These are phyloP conservation scores for Ptilorrhoa leucosticta DNA, from an alignment of 2,113 vertebrate species.

Conservation along the genomic window DNA sequence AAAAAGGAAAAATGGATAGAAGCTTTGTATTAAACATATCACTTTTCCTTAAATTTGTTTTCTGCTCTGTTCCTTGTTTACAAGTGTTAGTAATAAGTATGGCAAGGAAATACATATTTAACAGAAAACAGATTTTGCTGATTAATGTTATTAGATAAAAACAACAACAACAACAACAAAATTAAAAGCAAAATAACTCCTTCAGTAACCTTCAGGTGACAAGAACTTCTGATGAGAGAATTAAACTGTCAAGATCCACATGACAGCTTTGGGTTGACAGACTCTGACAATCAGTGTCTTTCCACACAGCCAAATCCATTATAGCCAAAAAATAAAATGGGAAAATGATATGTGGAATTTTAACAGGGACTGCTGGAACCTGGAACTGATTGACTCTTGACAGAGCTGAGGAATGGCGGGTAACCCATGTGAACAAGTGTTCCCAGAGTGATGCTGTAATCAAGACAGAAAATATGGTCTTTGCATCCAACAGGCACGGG, in stretches of 20 bases:
- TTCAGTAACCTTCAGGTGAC: not conserved
- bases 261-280: not conserved
- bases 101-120: not conserved
- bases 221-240: not conserved
- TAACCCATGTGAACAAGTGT: not conserved
- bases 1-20: not conserved
- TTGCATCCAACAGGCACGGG: not conserved
- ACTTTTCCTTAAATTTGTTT: not conserved
- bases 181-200: not conserved
- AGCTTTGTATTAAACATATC: not conserved
- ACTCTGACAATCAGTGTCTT: not conserved
- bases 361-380: not conserved
- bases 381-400: not conserved
- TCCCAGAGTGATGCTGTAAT: not conserved
- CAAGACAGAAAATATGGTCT: not conserved
- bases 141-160: not conserved
- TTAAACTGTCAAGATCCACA: not conserved
- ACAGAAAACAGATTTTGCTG: not conserved
- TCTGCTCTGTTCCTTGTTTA: not conserved
- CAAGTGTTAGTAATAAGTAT: not conserved
- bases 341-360: not conserved
- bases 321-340: not conserved
- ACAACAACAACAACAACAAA: not conserved
- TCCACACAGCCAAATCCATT: not conserved
- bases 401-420: not conserved